Percentiles rank a stretch among this genome's conserved stretches.
Conservation (phyloP, 2,113 vertebrate genomes). For the Colistium nudipinnis region DNA sequence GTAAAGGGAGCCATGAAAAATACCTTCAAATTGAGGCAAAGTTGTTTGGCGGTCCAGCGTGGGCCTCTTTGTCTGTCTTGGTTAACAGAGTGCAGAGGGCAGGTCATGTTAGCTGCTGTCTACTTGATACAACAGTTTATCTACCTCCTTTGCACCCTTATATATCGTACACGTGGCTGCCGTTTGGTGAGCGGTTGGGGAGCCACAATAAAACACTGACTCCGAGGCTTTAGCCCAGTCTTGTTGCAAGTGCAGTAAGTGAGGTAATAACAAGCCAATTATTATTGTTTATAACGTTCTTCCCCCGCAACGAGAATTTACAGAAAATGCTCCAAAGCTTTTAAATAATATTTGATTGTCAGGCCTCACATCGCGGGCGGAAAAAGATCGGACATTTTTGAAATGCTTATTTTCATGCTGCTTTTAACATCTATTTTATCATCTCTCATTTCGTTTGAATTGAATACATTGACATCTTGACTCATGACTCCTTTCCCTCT, state of each 20-base stretch:
- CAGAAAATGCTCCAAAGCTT: slow-evolving; percentile 7
- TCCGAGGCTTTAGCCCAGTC: slow-evolving; percentile 31
- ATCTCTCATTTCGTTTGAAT: slow-evolving; percentile 28
- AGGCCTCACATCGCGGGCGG: background rate
- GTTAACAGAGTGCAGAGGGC: slow-evolving; percentile 60
- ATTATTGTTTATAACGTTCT: slow-evolving; percentile 14
- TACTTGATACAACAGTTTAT: slow-evolving; percentile 63
- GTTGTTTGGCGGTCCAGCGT: slow-evolving; percentile 61
- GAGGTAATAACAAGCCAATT: slow-evolving; percentile 34
- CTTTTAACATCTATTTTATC: slow-evolving; percentile 25
- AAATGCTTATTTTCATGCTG: background rate
- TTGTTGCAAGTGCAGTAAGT: slow-evolving; percentile 25
- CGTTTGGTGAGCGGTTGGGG: slow-evolving; percentile 43
- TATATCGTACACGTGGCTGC: slow-evolving; percentile 41
- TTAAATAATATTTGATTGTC: slow-evolving; percentile 10
- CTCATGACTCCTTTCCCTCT: background rate
- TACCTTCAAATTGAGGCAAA: slow-evolving; percentile 72
- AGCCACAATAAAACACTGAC: slow-evolving; percentile 33
- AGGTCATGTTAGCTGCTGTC: slow-evolving; percentile 60
- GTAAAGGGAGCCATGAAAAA: slow-evolving; percentile 73
- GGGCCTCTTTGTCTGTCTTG: slow-evolving; percentile 53
- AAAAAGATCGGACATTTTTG: slow-evolving; percentile 9
- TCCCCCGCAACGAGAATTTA: slow-evolving; percentile 7
- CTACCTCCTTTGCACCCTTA: slow-evolving; percentile 54
- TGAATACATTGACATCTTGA: slow-evolving; percentile 2